Base-by-base conservation (phyloP, 2,113 vertebrate genomes). In the Diadophis punctatus region DNA sequence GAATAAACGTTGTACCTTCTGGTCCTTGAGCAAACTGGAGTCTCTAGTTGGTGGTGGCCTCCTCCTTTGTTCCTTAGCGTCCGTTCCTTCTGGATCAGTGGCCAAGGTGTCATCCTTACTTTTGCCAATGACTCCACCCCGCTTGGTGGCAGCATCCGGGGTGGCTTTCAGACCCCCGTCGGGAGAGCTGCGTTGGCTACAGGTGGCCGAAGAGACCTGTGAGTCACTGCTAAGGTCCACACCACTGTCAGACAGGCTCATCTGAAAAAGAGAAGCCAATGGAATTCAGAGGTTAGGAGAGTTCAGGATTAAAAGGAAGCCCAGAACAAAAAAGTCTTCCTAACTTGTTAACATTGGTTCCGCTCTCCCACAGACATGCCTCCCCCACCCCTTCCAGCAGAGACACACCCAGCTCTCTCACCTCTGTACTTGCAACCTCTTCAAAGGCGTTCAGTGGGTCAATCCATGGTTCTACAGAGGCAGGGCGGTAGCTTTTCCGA, bases 211-310 rank as follows among this genome's bases (percentile, higher is more conserved):
- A 43, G 97, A 98, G 84, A 97, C 97, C 93, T 97, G 97, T 16
- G 97, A 97, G 91, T 97, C 97, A 52, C 97, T 97, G 95, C 97
- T 97, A 93, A 98, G 96, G 93, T 98, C 97, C 89, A 98, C 97
- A 18, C 97, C 97, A 87, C 97, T 98, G 97, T 98, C 97, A 91
- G 97, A 97, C 93, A 97, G 97, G 95, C 97, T 98, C 96, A 97
- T 97, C 97, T 97, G 93, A n/a, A n/a, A 92, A 91, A 89, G 92
- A 86, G 90, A n/a, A 53, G 30, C 30, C 23, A 43, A 0, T 1
- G 39, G 22, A 63, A 55, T 39, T 46, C 5, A n/a, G n/a, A 18
- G 39, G 8, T 30, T 48, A 49, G n/a, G 25, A 18, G 74, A 12
- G 27, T 46, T 18, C 8, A 11, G 46, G 48, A 23, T 5, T 4